These are phyloP conservation scores for Actinopyga echinites DNA, from an alignment of 53 echinoderm and acorn worm species.

Conservation along the genomic window DNA sequence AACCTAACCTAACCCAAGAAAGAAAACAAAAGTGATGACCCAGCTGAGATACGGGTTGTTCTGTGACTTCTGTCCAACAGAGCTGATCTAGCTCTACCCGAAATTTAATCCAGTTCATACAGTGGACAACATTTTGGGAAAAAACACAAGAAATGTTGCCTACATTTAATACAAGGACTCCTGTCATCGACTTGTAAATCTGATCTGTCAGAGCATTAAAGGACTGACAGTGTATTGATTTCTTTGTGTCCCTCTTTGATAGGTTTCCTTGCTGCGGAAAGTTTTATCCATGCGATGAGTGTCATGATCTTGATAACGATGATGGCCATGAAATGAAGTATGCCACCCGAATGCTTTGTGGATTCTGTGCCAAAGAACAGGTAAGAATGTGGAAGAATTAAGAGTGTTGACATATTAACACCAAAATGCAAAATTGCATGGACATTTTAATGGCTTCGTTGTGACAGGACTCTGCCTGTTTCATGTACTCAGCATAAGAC, in stretches of 20 bases:
- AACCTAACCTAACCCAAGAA: too few relatives aligned
- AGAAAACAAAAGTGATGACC: too few relatives aligned
- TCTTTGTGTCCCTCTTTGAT: neutral
- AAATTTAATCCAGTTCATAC: too few relatives aligned
- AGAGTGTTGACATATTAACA: too few relatives aligned
- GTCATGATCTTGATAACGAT: conserved; percentile 71
- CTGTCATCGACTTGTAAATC: neutral
- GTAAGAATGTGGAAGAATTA: too few relatives aligned
- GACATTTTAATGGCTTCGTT: neutral
- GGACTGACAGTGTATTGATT: neutral
- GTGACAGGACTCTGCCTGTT: neutral
- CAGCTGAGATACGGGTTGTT: too few relatives aligned
- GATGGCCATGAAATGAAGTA: conserved; percentile 89
- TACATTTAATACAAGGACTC: neutral
- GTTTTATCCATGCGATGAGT: conserved; percentile 80
- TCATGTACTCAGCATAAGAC: neutral
- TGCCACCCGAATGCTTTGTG: conserved; percentile 96
- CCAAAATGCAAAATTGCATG: too few relatives aligned
- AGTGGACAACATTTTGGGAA: too few relatives aligned
- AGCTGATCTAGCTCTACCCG: too few relatives aligned
- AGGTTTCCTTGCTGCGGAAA: conserved; percentile 98
- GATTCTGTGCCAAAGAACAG: conserved; percentile 83
- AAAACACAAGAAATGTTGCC: too few relatives aligned
- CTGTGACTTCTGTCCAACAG: too few relatives aligned
- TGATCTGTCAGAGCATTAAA: neutral